phyloP scores from a whole-genome alignment of 2,113 vertebrate genomes.

The Irena cyanogastra region DNA sequence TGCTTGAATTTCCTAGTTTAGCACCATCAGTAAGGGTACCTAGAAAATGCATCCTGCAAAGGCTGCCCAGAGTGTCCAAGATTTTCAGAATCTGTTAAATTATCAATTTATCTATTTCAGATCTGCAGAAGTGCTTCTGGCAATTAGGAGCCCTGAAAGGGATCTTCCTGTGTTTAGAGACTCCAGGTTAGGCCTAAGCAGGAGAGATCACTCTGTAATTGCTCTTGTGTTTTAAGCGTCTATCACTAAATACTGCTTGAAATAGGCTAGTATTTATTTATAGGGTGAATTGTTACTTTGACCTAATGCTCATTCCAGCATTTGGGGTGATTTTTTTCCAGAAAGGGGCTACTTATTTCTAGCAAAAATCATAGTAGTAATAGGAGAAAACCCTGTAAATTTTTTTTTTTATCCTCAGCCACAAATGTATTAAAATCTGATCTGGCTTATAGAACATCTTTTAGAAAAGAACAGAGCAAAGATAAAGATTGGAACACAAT shows the following conservation, averaged over 20 bases:
- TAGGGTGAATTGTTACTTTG: background rate
- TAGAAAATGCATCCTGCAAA: background rate
- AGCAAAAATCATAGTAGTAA: background rate
- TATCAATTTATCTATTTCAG: background rate
- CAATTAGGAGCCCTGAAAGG: background rate
- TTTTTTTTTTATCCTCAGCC: background rate
- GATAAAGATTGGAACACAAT: background rate
- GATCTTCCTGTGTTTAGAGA: background rate
- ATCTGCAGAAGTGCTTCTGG: background rate
- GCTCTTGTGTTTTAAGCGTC: background rate
- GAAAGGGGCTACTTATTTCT: background rate
- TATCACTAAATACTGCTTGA: background rate
- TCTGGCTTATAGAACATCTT: background rate
- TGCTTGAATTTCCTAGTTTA: background rate
- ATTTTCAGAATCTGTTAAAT: background rate
- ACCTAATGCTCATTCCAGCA: background rate
- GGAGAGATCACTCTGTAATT: background rate
- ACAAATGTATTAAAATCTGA: background rate
- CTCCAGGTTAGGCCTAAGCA: background rate
- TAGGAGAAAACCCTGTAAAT: fast-evolving
- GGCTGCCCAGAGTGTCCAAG: background rate
- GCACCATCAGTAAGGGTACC: background rate
- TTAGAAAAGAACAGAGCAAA: background rate
- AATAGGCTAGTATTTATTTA: background rate
- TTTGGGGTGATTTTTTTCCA: background rate